These are phyloP conservation scores for Sturnus vulgaris DNA, from an alignment of 2,113 vertebrate genomes.

Conservation along the genomic window DNA sequence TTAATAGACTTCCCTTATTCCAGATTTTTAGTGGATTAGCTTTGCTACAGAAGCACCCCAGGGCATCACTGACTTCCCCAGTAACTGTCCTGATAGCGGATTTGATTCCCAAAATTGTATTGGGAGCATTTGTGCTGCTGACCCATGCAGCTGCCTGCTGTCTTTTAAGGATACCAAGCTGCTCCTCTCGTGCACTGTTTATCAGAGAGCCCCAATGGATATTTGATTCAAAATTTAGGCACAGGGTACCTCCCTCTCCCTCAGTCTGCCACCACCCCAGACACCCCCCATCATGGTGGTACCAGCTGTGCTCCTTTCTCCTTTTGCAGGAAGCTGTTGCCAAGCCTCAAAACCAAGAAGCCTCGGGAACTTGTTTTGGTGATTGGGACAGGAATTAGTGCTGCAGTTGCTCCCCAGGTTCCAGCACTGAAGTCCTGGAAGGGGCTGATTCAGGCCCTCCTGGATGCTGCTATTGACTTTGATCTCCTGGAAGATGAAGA, in stretches of 20 bases:
- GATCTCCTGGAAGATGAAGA: conserved; percentile 94
- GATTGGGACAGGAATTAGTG: conserved; percentile 92
- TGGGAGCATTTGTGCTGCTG: not conserved
- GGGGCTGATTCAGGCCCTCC: conserved; percentile 90
- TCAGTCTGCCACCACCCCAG: fast-evolving
- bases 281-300: not conserved
- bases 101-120: not conserved
- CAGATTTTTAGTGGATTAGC: not conserved
- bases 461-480: conserved; percentile 93
- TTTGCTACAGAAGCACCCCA: not conserved
- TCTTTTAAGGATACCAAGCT: not conserved
- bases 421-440: conserved; percentile 95
- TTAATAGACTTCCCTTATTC: not conserved
- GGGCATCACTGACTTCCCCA: not conserved
- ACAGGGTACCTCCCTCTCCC: not conserved
- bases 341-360: conserved; percentile 93
- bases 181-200: not conserved
- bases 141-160: not conserved
- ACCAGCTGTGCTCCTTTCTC: not conserved
- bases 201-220: not conserved
- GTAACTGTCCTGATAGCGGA: not conserved
- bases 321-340: conserved; percentile 86
- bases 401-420: conserved; percentile 91
- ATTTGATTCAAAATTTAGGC: not conserved
- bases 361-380: conserved; percentile 91